Percentiles rank a stretch among this genome's conserved stretches.
phyloP scores from a whole-genome alignment of 2,888 invertebrate species.

The Sclerodermus sp. region DNA sequence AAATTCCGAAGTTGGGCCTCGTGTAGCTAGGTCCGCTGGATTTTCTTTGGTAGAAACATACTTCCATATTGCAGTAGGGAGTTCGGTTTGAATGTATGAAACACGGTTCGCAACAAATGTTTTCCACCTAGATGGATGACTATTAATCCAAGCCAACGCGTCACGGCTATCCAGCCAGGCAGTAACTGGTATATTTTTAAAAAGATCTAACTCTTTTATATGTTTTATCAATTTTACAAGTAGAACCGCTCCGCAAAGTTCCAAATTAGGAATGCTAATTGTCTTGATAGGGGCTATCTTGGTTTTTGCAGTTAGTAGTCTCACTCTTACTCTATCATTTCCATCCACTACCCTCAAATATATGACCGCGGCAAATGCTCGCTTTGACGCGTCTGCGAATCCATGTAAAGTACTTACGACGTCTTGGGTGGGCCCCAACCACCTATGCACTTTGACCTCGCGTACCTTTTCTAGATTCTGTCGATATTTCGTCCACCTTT shows the following conservation, averaged over 20 bases:
- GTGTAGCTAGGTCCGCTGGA: neutral
- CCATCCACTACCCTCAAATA: constrained; percentile 6
- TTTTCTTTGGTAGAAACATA: neutral
- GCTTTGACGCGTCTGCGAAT: constrained; percentile 18
- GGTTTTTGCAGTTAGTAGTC: constrained; percentile 14
- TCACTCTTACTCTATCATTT: constrained; percentile 2
- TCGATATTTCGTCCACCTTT: constrained; percentile 4
- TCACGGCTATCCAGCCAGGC: constrained; percentile 13
- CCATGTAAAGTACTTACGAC: constrained; percentile 10
- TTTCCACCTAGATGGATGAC: constrained; percentile 20
- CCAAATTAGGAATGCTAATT: constrained; percentile 16
- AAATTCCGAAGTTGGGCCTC: too few relatives aligned
- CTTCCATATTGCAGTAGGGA: neutral
- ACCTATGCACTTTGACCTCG: constrained; percentile 8
- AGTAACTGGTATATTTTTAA: constrained; percentile 3
- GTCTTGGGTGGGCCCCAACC: constrained; percentile 3
- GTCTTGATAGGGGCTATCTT: constrained; percentile 17
- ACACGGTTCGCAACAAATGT: neutral
- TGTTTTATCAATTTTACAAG: constrained; percentile 4
- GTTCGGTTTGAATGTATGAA: neutral
- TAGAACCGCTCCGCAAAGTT: constrained; percentile 14
- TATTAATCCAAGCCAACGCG: constrained; percentile 8
- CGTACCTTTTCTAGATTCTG: constrained; percentile 3
- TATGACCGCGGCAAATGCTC: constrained; percentile 10
- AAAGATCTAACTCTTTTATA: neutral